Evolutionary conservation across 2,797 vertebrate species (phyloP).

Genomic region (Pantherophis alleghaniensis): DNA sequence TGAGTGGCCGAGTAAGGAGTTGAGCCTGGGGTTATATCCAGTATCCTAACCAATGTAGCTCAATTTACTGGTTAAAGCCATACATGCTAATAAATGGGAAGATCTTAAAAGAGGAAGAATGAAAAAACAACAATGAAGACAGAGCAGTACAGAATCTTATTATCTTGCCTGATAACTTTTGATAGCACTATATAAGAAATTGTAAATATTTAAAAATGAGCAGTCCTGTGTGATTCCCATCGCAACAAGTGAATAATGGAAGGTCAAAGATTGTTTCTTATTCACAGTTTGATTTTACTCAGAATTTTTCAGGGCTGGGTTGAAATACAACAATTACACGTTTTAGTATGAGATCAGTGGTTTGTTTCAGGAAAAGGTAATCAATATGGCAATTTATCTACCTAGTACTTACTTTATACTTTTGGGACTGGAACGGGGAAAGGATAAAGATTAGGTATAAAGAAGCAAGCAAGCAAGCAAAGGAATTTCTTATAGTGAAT

Average conservation of each 20-base stretch:
- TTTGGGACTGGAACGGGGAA: neutral
- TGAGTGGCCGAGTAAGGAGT: neutral
- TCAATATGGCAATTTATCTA: slow-evolving; percentile 9
- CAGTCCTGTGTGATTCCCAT: neutral
- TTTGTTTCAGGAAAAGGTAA: slow-evolving; percentile 40
- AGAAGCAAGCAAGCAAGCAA: neutral
- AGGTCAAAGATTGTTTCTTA: neutral
- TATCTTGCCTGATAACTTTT: neutral
- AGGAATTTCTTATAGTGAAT: neutral
- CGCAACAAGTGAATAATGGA: neutral
- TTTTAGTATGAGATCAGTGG: slow-evolving; percentile 44
- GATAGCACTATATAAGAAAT: neutral
- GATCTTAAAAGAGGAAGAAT: neutral
- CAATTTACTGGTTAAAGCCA: neutral
- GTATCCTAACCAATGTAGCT: neutral
- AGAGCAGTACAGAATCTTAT: neutral
- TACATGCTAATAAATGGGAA: neutral
- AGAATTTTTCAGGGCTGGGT: neutral
- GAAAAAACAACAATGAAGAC: neutral
- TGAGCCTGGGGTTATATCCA: neutral
- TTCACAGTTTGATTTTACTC: slow-evolving; percentile 7
- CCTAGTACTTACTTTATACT: slow-evolving; percentile 6
- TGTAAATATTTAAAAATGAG: neutral
- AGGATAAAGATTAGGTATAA: neutral
- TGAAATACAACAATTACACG: slow-evolving; percentile 7